Base-by-base conservation (phyloP, 30 jellyfish, hydroid and myxozoan genomes). In the Haliclystus octoradiatus region DNA sequence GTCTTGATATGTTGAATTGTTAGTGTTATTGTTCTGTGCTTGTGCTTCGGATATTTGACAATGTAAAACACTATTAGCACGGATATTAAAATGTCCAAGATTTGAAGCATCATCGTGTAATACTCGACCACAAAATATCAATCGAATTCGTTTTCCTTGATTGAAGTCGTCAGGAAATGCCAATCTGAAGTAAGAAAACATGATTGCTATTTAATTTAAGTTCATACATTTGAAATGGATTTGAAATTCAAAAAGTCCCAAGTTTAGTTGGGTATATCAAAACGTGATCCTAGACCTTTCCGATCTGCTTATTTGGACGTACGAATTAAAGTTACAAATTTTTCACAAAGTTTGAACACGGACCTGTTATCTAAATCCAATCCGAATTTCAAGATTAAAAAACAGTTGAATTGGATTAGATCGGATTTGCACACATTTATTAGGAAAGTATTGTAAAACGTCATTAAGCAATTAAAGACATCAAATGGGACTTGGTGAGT, bases 41-140 rank as follows among this genome's bases (percentile, higher is more conserved):
- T 25, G 73, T 34, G 60, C 68, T 23, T 81, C 84, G 1, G 94
- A 81, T 9, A 81, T 72, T 46, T 81, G 94, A 7, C 75, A 83
- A 66, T 81, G 94, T 14, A 81, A 32, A 28, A 81, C 86, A 67
- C 81, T 69, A 0, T 83, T 83, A 67, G 65, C 62, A 15, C 52
- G 62, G 9, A 81, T 70, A 33, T 83, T 79, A 51, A 71, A 78
- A 32, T 23, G 64, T 25, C 66, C 78, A 28, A 81, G 74, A 4
- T 81, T 25, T 50, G 35, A 28, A 26, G 52, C 51, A 29, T 81
- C 94, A 5, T 79, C 86, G 26, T 62, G 87, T 29, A 81, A 66
- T 3, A 81, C 72, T 62, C 94, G 52, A 31, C 94, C 94, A 72
- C 78, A 69, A 76, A 69, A 81, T 2, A 81, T 72, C 1, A 81